Evolutionary conservation across 2,888 invertebrate genomes (phyloP), one percentile per base, ranked within the genome.

Genomic region (Mimas tiliae): DNA sequence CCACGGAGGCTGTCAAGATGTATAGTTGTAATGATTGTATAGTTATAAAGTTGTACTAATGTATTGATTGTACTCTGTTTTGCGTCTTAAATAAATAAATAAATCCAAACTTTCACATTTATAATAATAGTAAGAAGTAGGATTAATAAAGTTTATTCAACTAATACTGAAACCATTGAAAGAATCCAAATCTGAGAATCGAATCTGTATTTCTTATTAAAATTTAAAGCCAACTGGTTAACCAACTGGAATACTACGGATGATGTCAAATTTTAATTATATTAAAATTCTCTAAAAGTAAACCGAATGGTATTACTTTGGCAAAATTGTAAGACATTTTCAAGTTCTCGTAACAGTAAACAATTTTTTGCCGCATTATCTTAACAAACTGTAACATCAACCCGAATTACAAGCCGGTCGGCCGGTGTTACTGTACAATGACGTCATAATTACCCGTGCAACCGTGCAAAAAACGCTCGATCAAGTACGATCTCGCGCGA

Each of bases 391-490:
- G 58, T 58, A 58, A 55, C 55, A 27, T 21, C 51, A 51, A 33
- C 52, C 38, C 42, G 58, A 12, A 58, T 38, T 38, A 58, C 50
- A 50, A 50, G 19, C 50, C 50, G 19, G 19, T 19, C 50, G 19
- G 19, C 58, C 58, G 58, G 58, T 55, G n/a, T 58, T 58, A 58
- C 58, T 58, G 58, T 58, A 58, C 58, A 42, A 19, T 58, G 58
- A 58, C 58, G 58, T 58, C 58, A 58, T 58, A 58, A 58, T 58
- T 42, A 16, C 19, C 42, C 38, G 38, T 38, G 58, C 19, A 16
- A 19, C 19, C 42, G 58, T 19, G 58, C 58, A 38, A 58, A 58
- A 53, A 58, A 58, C 38, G 38, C 42, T n/a, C 38, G 12, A 53
- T 16, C 55, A 16, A 58, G 42, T 19, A 58, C 11, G 34, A 42